Evolutionary conservation across 2,113 vertebrate species (phyloP).

Genomic region (Phycodurus eques): DNA sequence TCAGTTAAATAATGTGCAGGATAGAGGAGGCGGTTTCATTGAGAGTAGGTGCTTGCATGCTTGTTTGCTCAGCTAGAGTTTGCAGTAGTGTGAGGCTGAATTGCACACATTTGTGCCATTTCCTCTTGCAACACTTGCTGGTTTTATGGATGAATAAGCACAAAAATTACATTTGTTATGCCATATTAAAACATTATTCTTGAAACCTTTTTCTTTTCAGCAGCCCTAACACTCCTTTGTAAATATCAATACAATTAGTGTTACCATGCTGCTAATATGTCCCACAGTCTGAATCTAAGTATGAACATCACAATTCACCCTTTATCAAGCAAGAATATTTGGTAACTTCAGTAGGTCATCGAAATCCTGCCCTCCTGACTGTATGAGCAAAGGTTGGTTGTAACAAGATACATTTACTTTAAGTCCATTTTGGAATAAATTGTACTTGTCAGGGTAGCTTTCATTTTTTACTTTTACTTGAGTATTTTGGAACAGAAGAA

Average conservation of each 20-base stretch:
- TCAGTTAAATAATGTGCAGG: conserved; percentile 29
- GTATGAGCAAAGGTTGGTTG: no score
- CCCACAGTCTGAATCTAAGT: not conserved
- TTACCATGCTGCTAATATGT: not conserved
- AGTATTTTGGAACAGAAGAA: no score
- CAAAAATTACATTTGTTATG: not conserved
- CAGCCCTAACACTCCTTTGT: not conserved
- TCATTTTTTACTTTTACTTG: no score
- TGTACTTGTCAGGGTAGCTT: no score
- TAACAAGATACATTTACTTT: no score
- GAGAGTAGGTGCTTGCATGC: conserved; percentile 5
- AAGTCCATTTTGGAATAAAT: no score
- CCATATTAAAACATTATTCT: not conserved
- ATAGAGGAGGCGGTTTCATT: not conserved
- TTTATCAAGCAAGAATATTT: no score
- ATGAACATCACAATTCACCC: no score
- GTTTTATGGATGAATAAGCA: not conserved
- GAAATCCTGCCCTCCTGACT: no score
- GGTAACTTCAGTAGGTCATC: no score
- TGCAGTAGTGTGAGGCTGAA: not conserved
- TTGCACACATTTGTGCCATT: not conserved
- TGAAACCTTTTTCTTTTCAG: not conserved
- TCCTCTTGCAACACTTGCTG: not conserved
- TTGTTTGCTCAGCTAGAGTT: not conserved
- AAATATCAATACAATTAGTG: not conserved